Percentiles rank a stretch among this genome's conserved stretches.
Conservation (phyloP, 2,113 vertebrate genomes). For the Acrocephalus kingi region DNA sequence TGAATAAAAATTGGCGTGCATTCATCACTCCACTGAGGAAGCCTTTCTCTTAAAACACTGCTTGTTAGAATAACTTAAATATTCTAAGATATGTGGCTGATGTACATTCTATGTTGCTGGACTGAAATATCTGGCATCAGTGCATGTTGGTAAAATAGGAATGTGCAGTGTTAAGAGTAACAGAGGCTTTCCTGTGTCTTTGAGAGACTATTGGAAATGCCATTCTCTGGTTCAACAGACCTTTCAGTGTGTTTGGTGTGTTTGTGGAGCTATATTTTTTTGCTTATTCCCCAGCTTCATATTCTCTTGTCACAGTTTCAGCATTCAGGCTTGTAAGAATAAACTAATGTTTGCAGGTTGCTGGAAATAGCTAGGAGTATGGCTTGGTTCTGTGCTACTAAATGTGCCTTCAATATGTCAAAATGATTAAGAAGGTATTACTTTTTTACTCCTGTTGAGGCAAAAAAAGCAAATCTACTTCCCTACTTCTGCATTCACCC, state of each 20-base stretch:
- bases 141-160: not conserved
- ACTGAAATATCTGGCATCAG: not conserved
- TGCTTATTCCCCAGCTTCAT: not conserved
- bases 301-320: not conserved
- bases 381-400: not conserved
- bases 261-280: not conserved
- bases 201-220: not conserved
- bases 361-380: not conserved
- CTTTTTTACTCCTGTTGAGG: not conserved
- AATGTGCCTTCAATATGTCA: not conserved
- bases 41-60: not conserved
- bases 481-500: not conserved
- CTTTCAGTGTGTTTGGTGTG: not conserved
- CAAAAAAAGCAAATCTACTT: not conserved
- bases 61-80: not conserved
- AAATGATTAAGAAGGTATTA: not conserved
- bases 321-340: not conserved
- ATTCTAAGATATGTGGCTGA: not conserved
- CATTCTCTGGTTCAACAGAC: not conserved
- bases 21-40: not conserved
- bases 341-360: not conserved
- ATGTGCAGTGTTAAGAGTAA: not conserved
- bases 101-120: not conserved
- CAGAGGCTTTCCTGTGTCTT: not conserved
- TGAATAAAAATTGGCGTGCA: not conserved